phyloP scores from a whole-genome alignment of 2,888 invertebrate species.

The Meloe dianella region DNA sequence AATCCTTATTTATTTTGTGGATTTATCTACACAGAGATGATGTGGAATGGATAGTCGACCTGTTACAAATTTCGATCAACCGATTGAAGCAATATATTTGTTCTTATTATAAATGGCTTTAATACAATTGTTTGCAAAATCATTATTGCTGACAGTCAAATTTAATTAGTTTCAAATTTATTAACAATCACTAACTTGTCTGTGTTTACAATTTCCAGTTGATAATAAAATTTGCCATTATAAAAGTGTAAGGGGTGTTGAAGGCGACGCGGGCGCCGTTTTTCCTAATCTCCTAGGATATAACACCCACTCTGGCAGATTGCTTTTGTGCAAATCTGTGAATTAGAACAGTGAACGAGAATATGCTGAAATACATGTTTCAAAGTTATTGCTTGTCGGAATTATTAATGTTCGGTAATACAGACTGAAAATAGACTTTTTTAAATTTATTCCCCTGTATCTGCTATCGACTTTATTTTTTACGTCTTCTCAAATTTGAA shows the following conservation, averaged over 20 bases:
- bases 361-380: constrained; percentile 54
- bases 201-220: neutral
- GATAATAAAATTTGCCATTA: constrained; percentile 27
- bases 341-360: constrained; percentile 47
- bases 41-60: neutral
- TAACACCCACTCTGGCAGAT: constrained; percentile 44
- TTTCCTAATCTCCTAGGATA: constrained; percentile 37
- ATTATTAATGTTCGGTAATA: constrained; percentile 56
- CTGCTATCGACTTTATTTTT: constrained; percentile 4
- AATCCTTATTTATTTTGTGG: neutral
- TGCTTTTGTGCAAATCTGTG: constrained; percentile 45
- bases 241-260: constrained; percentile 20
- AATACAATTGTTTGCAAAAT: neutral
- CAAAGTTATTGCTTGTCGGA: constrained; percentile 54
- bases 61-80: neutral
- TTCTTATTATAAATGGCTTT: neutral
- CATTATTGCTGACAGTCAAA: neutral
- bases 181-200: neutral
- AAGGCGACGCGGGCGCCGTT: constrained; percentile 28
- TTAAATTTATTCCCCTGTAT: constrained; percentile 52
- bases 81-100: neutral
- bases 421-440: constrained; percentile 55
- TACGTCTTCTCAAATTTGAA: neutral
- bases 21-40: neutral
- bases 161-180: neutral